Percentiles rank a stretch among this genome's conserved stretches.
These are phyloP conservation scores for Epinephelus coioides DNA, from an alignment of 2,797 vertebrate genomes.

Conservation along the genomic window DNA sequence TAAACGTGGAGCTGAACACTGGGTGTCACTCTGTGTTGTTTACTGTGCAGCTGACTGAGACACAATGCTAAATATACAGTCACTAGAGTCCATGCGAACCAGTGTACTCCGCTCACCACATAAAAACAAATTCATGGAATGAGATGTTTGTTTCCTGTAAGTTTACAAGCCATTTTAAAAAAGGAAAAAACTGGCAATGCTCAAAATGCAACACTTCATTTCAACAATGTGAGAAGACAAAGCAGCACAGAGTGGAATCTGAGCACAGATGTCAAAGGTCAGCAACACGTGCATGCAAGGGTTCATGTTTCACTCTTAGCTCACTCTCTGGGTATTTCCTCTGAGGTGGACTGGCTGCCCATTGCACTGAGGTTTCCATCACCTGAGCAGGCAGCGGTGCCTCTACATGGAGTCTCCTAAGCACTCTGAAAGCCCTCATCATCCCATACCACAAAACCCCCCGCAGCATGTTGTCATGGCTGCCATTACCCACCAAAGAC, in stretches of 20 bases:
- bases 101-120: slow-evolving; percentile 7
- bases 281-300: slow-evolving; percentile 41
- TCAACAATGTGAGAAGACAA: slow-evolving; percentile 29
- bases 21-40: slow-evolving; percentile 46
- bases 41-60: slow-evolving; percentile 44
- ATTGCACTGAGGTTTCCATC: slow-evolving; percentile 36
- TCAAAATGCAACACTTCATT: slow-evolving; percentile 38
- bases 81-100: slow-evolving; percentile 29
- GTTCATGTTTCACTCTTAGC: slow-evolving; percentile 54
- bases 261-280: slow-evolving; percentile 51
- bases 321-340: slow-evolving; percentile 60
- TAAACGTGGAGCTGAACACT: slow-evolving; percentile 31
- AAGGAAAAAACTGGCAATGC: not conserved
- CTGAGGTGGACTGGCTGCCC: slow-evolving; percentile 26
- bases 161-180: not conserved
- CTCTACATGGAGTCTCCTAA: not conserved
- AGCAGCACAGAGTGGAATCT: slow-evolving; percentile 26
- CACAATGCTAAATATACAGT: slow-evolving; percentile 31
- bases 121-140: slow-evolving; percentile 26
- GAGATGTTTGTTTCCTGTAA: slow-evolving; percentile 15
- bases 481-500: slow-evolving; percentile 48
- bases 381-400: slow-evolving; percentile 34
- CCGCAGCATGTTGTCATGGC: slow-evolving; percentile 60
- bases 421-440: slow-evolving; percentile 35
- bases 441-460: slow-evolving; percentile 44